Conservation (phyloP, 2,797 vertebrate genomes). For the Brachyrhaphis roseni region DNA sequence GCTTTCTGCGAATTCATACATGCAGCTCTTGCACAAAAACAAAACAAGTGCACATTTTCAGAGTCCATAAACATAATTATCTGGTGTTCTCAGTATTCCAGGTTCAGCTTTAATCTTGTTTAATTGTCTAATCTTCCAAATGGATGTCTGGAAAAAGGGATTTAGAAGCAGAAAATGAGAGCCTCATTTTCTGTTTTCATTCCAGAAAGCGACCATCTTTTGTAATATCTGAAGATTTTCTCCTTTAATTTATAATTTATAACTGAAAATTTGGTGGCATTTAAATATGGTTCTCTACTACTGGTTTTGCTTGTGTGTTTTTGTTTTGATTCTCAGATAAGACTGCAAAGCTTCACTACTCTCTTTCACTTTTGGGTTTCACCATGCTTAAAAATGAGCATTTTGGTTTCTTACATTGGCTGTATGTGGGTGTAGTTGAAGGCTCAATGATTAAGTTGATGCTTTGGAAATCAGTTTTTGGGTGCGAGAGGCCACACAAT, state of each 20-base stretch:
- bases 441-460: background rate
- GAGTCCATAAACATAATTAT: constrained; percentile 9
- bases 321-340: background rate
- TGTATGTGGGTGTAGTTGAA: background rate
- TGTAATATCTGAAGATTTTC: background rate
- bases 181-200: constrained; percentile 3
- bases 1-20: background rate
- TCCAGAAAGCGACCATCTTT: background rate
- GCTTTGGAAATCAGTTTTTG: background rate
- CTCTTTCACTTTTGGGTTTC: background rate
- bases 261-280: background rate
- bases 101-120: constrained; percentile 19
- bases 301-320: background rate
- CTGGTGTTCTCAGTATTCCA: background rate
- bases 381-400: background rate
- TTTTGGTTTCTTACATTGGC: background rate
- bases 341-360: background rate
- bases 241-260: background rate
- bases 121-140: constrained; percentile 22
- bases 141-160: constrained; percentile 23
- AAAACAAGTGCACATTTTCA: constrained; percentile 4
- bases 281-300: background rate
- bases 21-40: background rate
- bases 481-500: background rate
- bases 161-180: constrained; percentile 25